Percentiles rank a stretch among this genome's conserved stretches.
Evolutionary conservation across 2,113 vertebrate genomes (phyloP).

Genomic region (Callorhinus ursinus): DNA sequence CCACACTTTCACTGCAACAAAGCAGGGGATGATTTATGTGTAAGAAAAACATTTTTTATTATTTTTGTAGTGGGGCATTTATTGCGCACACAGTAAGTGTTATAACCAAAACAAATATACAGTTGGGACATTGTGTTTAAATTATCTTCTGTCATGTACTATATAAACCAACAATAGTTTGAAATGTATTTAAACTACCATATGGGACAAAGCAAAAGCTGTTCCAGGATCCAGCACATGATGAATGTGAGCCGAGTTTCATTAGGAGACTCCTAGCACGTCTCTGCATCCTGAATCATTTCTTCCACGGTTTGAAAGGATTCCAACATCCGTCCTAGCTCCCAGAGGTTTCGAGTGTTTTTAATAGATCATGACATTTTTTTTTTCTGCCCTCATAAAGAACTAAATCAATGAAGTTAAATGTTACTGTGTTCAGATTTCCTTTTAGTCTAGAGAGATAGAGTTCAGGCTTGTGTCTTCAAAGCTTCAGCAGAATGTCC

Average conservation of each 20-base stretch:
- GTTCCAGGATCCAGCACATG: constrained; percentile 73
- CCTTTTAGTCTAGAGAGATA: constrained; percentile 56
- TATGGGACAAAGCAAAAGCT: constrained; percentile 75
- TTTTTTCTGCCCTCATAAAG: constrained; percentile 62
- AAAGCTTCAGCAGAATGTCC: constrained; percentile 16
- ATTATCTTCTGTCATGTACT: constrained; percentile 72
- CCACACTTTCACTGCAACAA: constrained; percentile 31
- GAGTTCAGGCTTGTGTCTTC: constrained; percentile 48
- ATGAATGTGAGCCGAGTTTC: constrained; percentile 76
- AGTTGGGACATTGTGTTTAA: constrained; percentile 74
- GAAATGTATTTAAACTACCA: constrained; percentile 77
- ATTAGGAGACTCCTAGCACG: constrained; percentile 76
- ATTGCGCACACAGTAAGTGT: constrained; percentile 76
- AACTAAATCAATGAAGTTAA: constrained; percentile 73
- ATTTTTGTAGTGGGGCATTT: constrained; percentile 70
- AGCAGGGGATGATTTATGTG: constrained; percentile 51
- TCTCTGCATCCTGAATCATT: constrained; percentile 76
- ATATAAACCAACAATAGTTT: constrained; percentile 77
- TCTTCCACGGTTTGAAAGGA: constrained; percentile 77
- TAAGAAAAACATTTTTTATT: constrained; percentile 63
- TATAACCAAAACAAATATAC: constrained; percentile 80
- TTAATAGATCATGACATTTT: constrained; percentile 73
- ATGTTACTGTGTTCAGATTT: constrained; percentile 53
- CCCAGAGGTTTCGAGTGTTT: constrained; percentile 75
- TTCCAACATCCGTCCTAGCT: constrained; percentile 77